Percentiles rank a stretch among this genome's conserved stretches.
phyloP scores from a whole-genome alignment of 2,888 invertebrate species.

The Drosophila seclusa region DNA sequence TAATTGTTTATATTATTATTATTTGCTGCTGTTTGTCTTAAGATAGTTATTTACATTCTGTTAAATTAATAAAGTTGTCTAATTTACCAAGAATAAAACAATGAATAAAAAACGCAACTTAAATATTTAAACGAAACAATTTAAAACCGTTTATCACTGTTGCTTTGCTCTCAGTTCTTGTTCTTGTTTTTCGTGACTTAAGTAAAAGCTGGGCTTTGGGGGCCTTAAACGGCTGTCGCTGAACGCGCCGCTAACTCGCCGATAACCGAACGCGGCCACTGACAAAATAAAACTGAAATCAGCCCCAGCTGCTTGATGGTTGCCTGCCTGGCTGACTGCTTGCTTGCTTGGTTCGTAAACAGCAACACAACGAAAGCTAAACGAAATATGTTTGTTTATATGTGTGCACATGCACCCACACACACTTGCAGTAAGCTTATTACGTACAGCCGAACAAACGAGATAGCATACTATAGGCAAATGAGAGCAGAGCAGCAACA shows the following conservation, averaged over 20 bases:
- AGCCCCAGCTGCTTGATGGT: conserved; percentile 49
- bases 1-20: conserved; percentile 29
- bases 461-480: conserved; percentile 49
- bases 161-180: conserved; percentile 23
- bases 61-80: conserved; percentile 6
- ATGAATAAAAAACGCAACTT: conserved; percentile 43
- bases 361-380: conserved; percentile 54
- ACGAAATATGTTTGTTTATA: conserved; percentile 31
- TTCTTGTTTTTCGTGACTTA: conserved; percentile 33
- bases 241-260: conserved; percentile 46
- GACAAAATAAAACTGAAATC: conserved; percentile 67
- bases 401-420: conserved; percentile 51
- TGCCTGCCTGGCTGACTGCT: conserved; percentile 38
- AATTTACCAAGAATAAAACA: conserved; percentile 53
- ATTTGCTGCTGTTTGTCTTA: not conserved
- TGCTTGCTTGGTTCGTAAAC: conserved; percentile 52
- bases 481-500: conserved; percentile 62
- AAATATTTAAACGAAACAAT: conserved; percentile 53
- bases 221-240: conserved; percentile 43
- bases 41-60: conserved; percentile 10
- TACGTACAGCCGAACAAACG: conserved; percentile 52
- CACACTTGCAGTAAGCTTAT: conserved; percentile 64
- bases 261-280: conserved; percentile 67
- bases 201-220: conserved; percentile 51
- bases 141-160: conserved; percentile 40